phyloP scores from a whole-genome alignment of 2,888 invertebrate species.

The Idaea aversata region DNA sequence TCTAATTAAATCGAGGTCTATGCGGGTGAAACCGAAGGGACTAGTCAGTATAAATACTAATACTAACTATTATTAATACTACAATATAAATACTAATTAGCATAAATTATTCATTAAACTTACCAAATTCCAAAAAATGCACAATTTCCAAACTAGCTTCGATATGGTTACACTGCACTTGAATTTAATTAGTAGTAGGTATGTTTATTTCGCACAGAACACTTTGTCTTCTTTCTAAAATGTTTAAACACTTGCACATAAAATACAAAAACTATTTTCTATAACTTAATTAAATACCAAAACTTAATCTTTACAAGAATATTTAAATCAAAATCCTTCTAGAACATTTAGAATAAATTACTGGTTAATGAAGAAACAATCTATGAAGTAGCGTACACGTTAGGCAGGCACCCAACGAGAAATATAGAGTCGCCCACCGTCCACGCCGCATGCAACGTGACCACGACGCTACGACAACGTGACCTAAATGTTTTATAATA shows the following conservation, averaged over 20 bases:
- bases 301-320: not conserved
- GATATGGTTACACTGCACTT: too few relatives aligned
- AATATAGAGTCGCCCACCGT: conserved; percentile 29
- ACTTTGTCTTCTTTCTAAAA: too few relatives aligned
- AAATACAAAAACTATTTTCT: too few relatives aligned
- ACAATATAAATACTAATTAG: not conserved
- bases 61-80: not conserved
- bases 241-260: too few relatives aligned
- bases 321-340: conserved; percentile 18
- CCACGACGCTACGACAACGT: conserved; percentile 41
- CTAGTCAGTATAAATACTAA: not conserved
- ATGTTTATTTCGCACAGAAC: too few relatives aligned
- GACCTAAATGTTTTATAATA: conserved; percentile 31
- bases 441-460: conserved; percentile 84
- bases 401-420: conserved; percentile 23
- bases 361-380: conserved; percentile 18
- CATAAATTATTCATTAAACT: too few relatives aligned
- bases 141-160: too few relatives aligned
- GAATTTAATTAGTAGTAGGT: too few relatives aligned
- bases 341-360: conserved; percentile 28
- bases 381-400: conserved; percentile 23
- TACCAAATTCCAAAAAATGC: too few relatives aligned
- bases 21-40: not conserved
- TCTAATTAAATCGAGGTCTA: not conserved
- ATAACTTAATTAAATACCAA: not conserved